Evolutionary conservation across 2,113 vertebrate species (phyloP).

Genomic region (Fukomys damarensis): DNA sequence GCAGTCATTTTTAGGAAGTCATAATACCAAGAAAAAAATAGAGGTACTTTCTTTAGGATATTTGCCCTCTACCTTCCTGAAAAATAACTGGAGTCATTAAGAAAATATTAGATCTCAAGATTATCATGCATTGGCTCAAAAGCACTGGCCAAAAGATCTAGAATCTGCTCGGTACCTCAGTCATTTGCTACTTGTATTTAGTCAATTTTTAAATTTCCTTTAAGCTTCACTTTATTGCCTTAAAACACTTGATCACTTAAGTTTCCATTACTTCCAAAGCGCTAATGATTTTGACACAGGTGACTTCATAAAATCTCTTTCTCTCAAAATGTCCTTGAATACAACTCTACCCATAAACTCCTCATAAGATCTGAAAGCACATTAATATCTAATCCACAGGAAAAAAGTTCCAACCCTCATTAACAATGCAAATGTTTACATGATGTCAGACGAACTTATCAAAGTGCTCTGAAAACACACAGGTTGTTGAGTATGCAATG

Average conservation of each 20-base stretch:
- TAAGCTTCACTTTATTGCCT: conserved; percentile 8
- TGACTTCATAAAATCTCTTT: neutral
- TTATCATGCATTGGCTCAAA: neutral
- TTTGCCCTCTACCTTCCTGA: neutral
- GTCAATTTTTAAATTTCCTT: neutral
- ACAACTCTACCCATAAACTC: neutral
- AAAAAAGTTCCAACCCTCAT: neutral
- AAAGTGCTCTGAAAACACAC: conserved; percentile 8
- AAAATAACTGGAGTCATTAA: neutral
- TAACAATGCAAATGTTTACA: conserved; percentile 15
- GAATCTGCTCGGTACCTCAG: neutral
- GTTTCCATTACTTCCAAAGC: conserved; percentile 27
- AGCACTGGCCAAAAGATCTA: neutral
- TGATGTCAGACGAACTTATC: neutral
- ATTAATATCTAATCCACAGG: neutral
- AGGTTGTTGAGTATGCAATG: neutral
- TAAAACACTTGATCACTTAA: conserved; percentile 19
- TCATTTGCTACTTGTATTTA: neutral
- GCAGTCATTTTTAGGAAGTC: neutral
- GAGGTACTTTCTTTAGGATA: conserved; percentile 43
- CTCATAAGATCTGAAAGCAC: neutral
- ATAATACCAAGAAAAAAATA: conserved; percentile 4
- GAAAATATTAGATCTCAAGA: neutral
- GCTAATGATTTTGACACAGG: conserved; percentile 32
- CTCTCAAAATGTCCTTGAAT: neutral